Evolutionary conservation across 2,113 vertebrate species (phyloP).

Genomic region (Helogale parvula): DNA sequence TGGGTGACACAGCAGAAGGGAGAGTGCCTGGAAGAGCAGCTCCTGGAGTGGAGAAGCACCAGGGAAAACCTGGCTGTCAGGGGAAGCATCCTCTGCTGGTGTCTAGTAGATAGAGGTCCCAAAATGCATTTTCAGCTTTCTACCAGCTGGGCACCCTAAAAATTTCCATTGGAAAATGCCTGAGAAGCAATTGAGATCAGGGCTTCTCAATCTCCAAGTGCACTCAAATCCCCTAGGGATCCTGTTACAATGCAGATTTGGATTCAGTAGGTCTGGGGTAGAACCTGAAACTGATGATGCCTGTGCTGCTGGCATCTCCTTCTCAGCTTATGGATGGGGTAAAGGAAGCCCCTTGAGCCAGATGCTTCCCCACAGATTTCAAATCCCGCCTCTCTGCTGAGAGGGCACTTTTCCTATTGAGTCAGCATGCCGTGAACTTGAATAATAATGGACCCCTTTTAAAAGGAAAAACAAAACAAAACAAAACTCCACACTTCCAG

Average conservation of each 20-base stretch:
- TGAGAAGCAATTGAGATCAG: not conserved
- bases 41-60: not conserved
- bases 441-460: no score
- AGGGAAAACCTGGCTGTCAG: not conserved
- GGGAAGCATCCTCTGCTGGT: not conserved
- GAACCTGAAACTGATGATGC: not conserved
- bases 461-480: not conserved
- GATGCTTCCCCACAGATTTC: not conserved
- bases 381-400: not conserved
- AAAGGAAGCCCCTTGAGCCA: not conserved
- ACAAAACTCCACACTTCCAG: no score
- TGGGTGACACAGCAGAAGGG: not conserved
- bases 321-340: not conserved
- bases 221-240: accelerated
- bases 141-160: not conserved
- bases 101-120: not conserved
- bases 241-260: not conserved
- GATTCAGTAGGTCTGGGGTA: not conserved
- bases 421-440: not conserved
- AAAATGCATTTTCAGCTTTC: not conserved
- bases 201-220: not conserved
- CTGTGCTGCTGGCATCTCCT: accelerated
- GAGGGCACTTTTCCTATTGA: not conserved
- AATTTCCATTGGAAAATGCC: not conserved
- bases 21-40: not conserved